A percentile compares a stretch with the other conserved stretches of the same genome.
These are phyloP conservation scores for Podarcis cretensis DNA, from an alignment of 2,113 vertebrate species.

Conservation along the genomic window DNA sequence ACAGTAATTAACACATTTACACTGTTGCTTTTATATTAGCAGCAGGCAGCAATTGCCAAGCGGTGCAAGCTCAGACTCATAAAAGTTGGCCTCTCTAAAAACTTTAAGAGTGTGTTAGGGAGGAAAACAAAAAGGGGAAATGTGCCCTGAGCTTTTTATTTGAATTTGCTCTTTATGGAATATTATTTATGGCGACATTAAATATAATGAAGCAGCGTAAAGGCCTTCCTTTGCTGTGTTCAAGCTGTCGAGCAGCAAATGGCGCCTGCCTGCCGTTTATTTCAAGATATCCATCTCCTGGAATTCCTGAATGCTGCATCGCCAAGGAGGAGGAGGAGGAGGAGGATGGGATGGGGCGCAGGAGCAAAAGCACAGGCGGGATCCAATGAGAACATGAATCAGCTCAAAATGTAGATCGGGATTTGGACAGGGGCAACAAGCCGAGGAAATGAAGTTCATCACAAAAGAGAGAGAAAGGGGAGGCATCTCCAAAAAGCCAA, in stretches of 20 bases:
- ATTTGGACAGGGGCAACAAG: not conserved
- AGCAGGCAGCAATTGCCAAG: constrained; percentile 35
- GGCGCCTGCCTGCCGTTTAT: not conserved
- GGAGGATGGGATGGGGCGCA: not conserved
- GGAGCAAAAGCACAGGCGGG: not conserved
- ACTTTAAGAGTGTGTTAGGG: constrained; percentile 20
- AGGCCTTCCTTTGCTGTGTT: not conserved
- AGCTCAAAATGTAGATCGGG: not conserved
- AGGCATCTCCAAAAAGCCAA: too few relatives aligned
- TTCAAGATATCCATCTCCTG: not conserved
- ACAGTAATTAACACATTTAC: constrained; percentile 25
- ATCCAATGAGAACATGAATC: not conserved
- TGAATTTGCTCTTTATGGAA: constrained; percentile 50
- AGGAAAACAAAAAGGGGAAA: constrained; percentile 51
- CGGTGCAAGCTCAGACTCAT: constrained; percentile 29
- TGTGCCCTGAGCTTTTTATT: constrained; percentile 58
- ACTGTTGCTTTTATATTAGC: constrained; percentile 6
- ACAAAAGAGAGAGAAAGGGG: not conserved
- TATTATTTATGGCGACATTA: constrained; percentile 52
- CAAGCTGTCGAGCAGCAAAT: not conserved
- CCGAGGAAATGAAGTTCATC: too few relatives aligned
- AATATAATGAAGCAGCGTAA: constrained; percentile 7
- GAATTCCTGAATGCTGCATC: not conserved
- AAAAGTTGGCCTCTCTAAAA: constrained; percentile 10
- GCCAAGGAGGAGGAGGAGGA: not conserved